Evolutionary conservation across 2,888 invertebrate genomes (phyloP).

Genomic region (Drosophila pseudotalamancana): DNA sequence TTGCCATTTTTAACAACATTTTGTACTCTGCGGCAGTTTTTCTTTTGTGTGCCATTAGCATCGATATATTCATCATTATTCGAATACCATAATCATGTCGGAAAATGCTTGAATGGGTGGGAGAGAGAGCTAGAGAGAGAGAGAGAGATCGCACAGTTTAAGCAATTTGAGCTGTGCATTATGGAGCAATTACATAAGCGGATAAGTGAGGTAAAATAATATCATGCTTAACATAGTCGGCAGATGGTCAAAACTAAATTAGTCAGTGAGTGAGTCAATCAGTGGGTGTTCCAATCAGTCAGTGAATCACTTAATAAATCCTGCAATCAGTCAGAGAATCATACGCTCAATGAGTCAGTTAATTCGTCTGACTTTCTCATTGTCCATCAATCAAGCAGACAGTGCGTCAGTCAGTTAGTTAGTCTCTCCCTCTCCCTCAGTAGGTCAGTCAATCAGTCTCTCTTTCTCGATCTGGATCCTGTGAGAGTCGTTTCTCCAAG

Average conservation of each 20-base stretch:
- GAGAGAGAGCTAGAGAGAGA: too few species aligned
- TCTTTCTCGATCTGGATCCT: too few species aligned
- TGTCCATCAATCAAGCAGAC: not conserved
- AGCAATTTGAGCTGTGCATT: conserved; percentile 26
- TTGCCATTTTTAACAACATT: conserved; percentile 67
- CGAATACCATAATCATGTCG: conserved; percentile 43
- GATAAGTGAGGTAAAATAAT: conserved; percentile 2
- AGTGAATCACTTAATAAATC: not conserved
- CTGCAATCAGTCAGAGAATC: not conserved
- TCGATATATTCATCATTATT: conserved; percentile 40
- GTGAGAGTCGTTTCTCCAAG: too few species aligned
- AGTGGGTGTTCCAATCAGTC: not conserved
- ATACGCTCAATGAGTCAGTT: not conserved
- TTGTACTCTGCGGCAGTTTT: conserved; percentile 19
- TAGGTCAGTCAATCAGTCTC: not conserved
- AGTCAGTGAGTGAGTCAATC: not conserved
- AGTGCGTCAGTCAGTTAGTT: not conserved
- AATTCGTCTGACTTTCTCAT: too few species aligned
- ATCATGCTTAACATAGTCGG: too few species aligned
- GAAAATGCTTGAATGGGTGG: conserved; percentile 17
- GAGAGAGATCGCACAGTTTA: conserved; percentile 8
- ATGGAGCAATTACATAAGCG: conserved; percentile 16
- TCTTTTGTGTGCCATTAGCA: conserved; percentile 11
- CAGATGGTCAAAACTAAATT: not conserved
- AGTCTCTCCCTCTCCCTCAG: too few species aligned